These are phyloP conservation scores for Tribolium castaneum DNA, from an alignment of 1,140 invertebrate species.

Conservation along the genomic window DNA sequence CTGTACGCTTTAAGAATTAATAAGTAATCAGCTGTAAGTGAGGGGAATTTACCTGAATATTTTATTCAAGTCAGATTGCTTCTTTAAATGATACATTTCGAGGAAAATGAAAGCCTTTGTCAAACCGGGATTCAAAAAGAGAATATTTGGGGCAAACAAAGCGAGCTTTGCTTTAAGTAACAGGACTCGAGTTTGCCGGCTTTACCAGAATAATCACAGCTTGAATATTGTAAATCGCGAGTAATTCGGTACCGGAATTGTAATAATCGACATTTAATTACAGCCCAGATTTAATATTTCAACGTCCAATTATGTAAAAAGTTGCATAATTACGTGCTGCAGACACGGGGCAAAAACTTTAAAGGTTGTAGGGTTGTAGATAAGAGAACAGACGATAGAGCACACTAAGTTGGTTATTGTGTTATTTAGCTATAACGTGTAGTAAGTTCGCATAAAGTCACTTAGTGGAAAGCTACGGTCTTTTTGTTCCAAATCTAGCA, in stretches of 20 bases:
- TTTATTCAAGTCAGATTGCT: constrained; percentile 19
- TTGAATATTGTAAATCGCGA: background rate
- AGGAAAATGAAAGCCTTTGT: background rate
- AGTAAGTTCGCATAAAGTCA: constrained; percentile 6
- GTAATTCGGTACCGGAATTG: background rate
- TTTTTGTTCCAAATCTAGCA: constrained; percentile 28
- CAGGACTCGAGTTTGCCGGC: background rate
- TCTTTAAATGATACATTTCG: constrained; percentile 11
- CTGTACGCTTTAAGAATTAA: background rate
- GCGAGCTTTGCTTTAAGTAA: background rate
- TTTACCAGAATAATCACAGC: background rate
- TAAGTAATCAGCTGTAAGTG: constrained; percentile 20
- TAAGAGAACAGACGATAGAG: constrained; percentile 3
- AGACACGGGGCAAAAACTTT: background rate
- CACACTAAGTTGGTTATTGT: constrained; percentile 9
- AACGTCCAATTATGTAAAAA: too few species aligned
- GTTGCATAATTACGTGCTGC: background rate
- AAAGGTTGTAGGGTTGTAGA: constrained; percentile 1
- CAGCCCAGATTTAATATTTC: background rate
- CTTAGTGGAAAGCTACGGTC: constrained; percentile 12
- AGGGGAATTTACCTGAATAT: constrained; percentile 13
- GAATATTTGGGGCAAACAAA: background rate
- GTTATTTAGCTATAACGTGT: constrained; percentile 13
- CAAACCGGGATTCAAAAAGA: background rate
- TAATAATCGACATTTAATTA: background rate